A percentile compares a stretch with the other conserved stretches of the same genome.
phyloP scores from a whole-genome alignment of 1,140 invertebrate species.

The Apis cerana region DNA sequence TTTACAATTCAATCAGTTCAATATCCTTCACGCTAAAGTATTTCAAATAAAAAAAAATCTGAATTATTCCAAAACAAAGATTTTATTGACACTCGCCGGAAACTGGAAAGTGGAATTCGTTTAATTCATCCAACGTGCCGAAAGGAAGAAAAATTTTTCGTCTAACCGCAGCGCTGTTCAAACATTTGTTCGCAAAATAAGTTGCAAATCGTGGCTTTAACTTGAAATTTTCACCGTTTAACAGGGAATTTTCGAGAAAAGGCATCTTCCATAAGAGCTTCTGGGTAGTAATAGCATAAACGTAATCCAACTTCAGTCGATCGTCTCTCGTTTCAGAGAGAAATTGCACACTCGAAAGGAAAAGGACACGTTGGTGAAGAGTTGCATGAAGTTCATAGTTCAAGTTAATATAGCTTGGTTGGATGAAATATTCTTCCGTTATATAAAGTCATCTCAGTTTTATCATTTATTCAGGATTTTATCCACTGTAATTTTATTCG shows the following conservation, averaged over 20 bases:
- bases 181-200: neutral
- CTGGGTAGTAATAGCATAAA: slow-evolving; percentile 17
- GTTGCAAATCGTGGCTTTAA: neutral
- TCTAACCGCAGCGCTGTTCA: neutral
- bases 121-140: neutral
- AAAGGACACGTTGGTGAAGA: neutral
- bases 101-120: neutral
- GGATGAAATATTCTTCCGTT: neutral
- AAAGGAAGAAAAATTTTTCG: neutral
- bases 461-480: neutral
- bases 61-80: neutral
- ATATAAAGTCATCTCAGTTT: neutral
- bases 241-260: neutral
- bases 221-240: neutral
- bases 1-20: neutral
- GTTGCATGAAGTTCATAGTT: slow-evolving; percentile 21
- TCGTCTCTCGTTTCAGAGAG: neutral
- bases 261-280: neutral
- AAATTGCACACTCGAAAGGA: neutral
- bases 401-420: neutral
- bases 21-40: neutral
- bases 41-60: no score
- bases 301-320: slow-evolving; percentile 11
- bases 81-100: neutral
- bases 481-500: no score